Conservation (phyloP, 2,797 vertebrate species). For the Chloroceryle inda region DNA sequence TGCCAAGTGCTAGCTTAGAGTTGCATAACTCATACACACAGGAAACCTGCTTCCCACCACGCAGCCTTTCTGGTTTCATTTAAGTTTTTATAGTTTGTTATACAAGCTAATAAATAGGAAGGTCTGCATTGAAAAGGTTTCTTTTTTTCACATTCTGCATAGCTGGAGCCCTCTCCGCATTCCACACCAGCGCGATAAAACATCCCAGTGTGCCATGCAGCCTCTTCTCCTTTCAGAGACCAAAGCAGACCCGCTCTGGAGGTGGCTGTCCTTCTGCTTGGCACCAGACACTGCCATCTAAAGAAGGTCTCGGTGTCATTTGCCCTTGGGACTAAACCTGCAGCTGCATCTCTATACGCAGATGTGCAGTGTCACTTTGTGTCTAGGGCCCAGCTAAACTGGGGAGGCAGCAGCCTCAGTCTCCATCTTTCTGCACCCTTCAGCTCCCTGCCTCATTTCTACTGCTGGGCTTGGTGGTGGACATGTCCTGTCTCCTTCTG, state of each 20-base stretch:
- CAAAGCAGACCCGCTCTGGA: not conserved
- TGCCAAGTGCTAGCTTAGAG: not conserved
- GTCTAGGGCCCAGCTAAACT: not conserved
- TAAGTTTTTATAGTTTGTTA: slow-evolving; percentile 29
- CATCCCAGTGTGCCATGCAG: rapidly evolving
- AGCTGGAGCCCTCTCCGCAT: not conserved
- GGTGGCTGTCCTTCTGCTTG: not conserved
- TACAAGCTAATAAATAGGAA: slow-evolving; percentile 14
- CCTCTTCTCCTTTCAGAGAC: rapidly evolving
- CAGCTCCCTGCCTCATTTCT: not conserved
- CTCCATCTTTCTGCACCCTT: not conserved
- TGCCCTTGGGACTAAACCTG: not conserved
- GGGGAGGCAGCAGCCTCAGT: not conserved
- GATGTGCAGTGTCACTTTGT: rapidly evolving
- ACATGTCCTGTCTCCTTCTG: not conserved
- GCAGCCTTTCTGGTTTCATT: not conserved
- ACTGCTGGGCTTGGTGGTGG: not conserved
- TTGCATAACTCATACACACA: not conserved
- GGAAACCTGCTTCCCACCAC: not conserved
- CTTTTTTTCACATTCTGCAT: not conserved
- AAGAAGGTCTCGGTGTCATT: not conserved
- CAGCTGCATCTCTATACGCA: rapidly evolving
- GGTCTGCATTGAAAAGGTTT: not conserved
- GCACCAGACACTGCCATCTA: rapidly evolving
- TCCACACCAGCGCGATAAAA: not conserved